Evolutionary conservation across 2,797 vertebrate species (phyloP).

Genomic region (Lerista edwardsae): DNA sequence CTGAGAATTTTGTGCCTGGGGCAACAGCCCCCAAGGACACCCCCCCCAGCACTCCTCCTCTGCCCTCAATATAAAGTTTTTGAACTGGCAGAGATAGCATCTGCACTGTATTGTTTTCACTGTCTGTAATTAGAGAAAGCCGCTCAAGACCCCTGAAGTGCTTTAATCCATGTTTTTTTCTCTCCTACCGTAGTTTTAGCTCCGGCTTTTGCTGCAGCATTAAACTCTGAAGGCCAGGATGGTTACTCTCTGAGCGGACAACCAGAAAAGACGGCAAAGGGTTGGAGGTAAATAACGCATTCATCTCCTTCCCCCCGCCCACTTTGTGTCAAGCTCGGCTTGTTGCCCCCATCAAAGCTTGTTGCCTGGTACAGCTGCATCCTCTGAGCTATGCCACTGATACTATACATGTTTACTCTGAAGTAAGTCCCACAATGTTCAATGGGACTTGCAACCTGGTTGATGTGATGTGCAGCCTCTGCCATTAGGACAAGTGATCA

Average conservation of each 20-base stretch:
- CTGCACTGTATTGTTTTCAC: neutral
- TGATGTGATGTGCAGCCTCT: too few relatives aligned
- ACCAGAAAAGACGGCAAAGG: conserved; percentile 10
- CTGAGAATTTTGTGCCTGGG: too few relatives aligned
- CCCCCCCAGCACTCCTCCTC: too few relatives aligned
- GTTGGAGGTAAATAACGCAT: conserved; percentile 47
- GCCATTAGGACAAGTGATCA: too few relatives aligned
- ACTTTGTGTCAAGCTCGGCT: too few relatives aligned
- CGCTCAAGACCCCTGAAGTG: neutral
- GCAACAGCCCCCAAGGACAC: too few relatives aligned
- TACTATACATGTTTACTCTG: too few relatives aligned
- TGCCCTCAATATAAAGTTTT: neutral
- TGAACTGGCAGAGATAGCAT: neutral
- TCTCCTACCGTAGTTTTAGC: neutral
- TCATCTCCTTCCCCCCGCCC: neutral
- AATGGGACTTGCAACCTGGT: neutral
- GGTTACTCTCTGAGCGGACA: neutral
- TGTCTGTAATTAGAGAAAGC: neutral
- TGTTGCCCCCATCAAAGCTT: too few relatives aligned
- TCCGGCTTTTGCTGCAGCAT: neutral
- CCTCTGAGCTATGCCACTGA: too few relatives aligned
- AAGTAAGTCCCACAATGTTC: too few relatives aligned
- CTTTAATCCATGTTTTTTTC: neutral
- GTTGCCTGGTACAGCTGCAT: too few relatives aligned
- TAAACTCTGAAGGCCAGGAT: neutral